Base-by-base conservation (phyloP, 2,888 invertebrate genomes). In the Tenthredo scrophulariae region DNA sequence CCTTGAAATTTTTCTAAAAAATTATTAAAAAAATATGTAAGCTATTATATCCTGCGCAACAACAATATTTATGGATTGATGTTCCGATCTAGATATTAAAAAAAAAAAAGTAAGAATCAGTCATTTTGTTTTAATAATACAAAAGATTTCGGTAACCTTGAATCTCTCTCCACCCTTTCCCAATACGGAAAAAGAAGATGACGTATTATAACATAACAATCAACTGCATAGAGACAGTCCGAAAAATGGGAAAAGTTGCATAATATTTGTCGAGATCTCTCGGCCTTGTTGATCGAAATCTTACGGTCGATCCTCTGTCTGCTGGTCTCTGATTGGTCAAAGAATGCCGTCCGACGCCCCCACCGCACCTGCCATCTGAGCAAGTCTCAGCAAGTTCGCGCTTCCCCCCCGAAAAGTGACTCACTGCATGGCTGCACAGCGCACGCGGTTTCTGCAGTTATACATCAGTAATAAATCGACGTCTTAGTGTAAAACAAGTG, bases 361-460 rank as follows among this genome's bases (percentile, higher is more conserved):
- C 80, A 40, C 80, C n/a, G 40, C 65, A 65, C 80, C 80, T 80
- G 62, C 80, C 40, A 22, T 15, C 65, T 26, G 13, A 62, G 22
- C 80, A 80, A 40, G 80, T 80, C 80, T 62, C 29, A 15, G 37
- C 80, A 65, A 43, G 80, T 80, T n/a, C 10, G 72, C 72, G 10
- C 40, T 22, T 18, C 26, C 72, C 72, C 72, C 13, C 1, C 72
- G 15, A 10, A 43, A 22, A 26, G 13, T 74, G 72, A 74, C 43
- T 74, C 72, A 74, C 72, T 15, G 72, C n/a, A 10, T n/a, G 9
- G 40, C 22, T 43, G n/a, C 62, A 33, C 2, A 4, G 37, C 37
- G 37, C 37, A 62, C 9, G 62, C 22, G 26, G 10, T 62, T 22
- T 10, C 22, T 62, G 43, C 72, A 43, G 43, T 43, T 22, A 43